Base-by-base conservation (phyloP, 2,113 vertebrate genomes). In the Grallaria varia region DNA sequence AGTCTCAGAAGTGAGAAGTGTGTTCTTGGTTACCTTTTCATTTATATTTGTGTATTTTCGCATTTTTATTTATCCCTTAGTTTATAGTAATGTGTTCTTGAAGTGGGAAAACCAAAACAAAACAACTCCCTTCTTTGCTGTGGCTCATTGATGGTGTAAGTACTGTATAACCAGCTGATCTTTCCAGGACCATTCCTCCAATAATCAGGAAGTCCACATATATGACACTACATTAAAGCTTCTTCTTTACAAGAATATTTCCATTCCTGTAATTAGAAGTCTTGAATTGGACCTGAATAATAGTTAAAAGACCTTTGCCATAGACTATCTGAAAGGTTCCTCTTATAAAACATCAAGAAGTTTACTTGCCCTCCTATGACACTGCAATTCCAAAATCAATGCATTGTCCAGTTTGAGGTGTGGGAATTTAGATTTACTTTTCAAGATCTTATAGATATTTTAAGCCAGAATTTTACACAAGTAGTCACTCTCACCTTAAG, bases 91-190 rank as follows among this genome's bases (percentile, higher is more conserved):
- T 25, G 17, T 37, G 16, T 76, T 52, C 28, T 23, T 33, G 3
- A 2, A 9, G 40, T 17, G 10, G 8, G 10, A 27, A 60, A 37
- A 28, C 12, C 3, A 28, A 71, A 11, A 4, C 4, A 21, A 62
- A n/a, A 7, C 3, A 39, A 28, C 14, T 35, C 3, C 9, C 1
- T 58, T 74, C 3, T 90, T 45, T 33, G 4, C 2, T 37, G 2
- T 53, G n/a, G 6, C 8, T 73, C 0, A 0, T 28, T 47, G 18
- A 42, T 50, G 2, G 6, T 45, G 2, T 11, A 82, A 52, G 4
- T n/a, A 22, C 8, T 42, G 3, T 35, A 84, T 74, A 17, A 58
- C 6, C 52, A 35, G 6, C 7, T 67, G 5, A 33, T 56, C 21
- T 33, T 84, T 76, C 19, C 7, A 66, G 3, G 4, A 8, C 3